Evolutionary conservation across 2,113 vertebrate genomes (phyloP).

Genomic region (Neomonachus schauinslandi): DNA sequence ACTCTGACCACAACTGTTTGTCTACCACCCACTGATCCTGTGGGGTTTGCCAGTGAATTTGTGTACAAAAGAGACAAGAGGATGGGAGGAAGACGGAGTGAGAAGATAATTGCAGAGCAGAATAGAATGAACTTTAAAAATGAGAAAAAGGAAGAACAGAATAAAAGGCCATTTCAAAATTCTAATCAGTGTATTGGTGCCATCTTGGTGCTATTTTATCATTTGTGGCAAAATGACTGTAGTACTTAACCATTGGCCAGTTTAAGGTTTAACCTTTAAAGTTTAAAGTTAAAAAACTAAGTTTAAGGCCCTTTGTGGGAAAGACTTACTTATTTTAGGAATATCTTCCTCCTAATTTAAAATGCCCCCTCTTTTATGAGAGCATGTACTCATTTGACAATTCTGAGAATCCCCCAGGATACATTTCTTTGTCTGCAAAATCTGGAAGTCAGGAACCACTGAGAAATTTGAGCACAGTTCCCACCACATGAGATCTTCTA

Average conservation of each 20-base stretch:
- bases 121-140: neutral
- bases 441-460: neutral
- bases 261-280: neutral
- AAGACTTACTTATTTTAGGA: neutral
- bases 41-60: neutral
- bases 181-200: neutral
- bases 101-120: neutral
- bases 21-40: neutral
- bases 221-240: neutral
- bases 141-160: neutral
- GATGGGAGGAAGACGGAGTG: neutral
- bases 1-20: neutral
- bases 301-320: neutral
- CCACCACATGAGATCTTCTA: neutral
- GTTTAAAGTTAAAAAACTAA: neutral
- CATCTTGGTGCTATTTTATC: neutral
- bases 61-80: neutral
- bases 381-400: neutral
- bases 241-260: neutral
- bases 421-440: neutral
- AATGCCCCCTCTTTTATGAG: neutral
- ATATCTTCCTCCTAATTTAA: neutral
- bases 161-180: neutral
- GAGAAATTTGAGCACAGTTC: neutral
- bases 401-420: neutral